Base-by-base conservation (phyloP, 2,797 vertebrate genomes). In the Saguinus oedipus region DNA sequence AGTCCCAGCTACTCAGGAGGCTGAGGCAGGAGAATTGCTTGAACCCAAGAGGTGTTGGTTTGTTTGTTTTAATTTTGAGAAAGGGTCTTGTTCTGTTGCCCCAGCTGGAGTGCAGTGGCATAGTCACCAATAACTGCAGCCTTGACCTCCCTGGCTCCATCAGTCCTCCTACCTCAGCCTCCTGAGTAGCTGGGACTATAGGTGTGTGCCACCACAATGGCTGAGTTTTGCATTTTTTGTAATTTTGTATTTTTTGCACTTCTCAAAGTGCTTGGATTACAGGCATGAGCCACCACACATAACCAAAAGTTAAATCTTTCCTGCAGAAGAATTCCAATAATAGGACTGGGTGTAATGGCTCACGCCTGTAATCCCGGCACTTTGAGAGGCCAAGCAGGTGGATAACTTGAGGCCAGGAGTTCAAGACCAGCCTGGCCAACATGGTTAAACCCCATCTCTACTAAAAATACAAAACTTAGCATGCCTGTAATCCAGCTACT, bases 261-360 rank as follows among this genome's bases (percentile, higher is more conserved):
- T 68, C 61, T 68, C 33, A 68, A n/a, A 68, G 61, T 68, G 61
- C 33, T 68, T 68, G 33, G 61, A 17, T n/a, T 68, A 68, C 7
- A 68, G 61, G 15, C 61, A 33, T n/a, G 33, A 68, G 61, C 33
- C 61, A 68, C 33, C 7, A 3, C 61, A 68, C 61, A 8, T 7
- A 68, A 33, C 33, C 61, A n/a, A 68, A 68, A 68, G 33, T 64
- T 64, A n/a, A 33, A 68, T 68, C 33, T 91, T 39, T 92, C 33
- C 80, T 55, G 89, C 7, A 85, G 78, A 92, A 95, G 26, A 95
- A 84, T 83, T 96, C 61, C 30, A 61, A 19, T 92, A 78, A 50
- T 92, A 55, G 33, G 33, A 33, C 33, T n/a, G 61, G 30, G 61
- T 33, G 33, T 68, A 33, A 55, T n/a, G 33, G 33, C 61, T 68